A percentile compares a stretch with the other conserved stretches of the same genome.
Evolutionary conservation across 2,797 vertebrate genomes (phyloP).

Genomic region (Rhadinocentrus ornatus): DNA sequence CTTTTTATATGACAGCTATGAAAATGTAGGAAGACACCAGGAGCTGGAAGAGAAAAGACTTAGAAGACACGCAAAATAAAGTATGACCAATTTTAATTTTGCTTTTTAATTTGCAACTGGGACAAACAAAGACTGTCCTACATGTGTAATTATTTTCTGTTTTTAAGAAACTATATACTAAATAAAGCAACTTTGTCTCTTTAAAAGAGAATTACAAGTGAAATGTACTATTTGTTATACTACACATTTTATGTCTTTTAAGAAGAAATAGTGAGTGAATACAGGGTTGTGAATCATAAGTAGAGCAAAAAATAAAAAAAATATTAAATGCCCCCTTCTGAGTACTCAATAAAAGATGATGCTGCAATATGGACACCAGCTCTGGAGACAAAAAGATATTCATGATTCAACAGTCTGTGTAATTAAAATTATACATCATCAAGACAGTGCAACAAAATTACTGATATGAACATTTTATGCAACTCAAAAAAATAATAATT

Average conservation of each 20-base stretch:
- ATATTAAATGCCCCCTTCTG: constrained; percentile 25
- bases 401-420: constrained; percentile 5
- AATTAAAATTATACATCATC: constrained; percentile 2
- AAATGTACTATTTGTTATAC: not conserved
- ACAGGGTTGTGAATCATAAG: constrained; percentile 31
- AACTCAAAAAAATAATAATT: not conserved
- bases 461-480: not conserved
- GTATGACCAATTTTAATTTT: not conserved
- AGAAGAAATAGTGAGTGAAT: constrained; percentile 13
- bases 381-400: constrained; percentile 12
- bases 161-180: not conserved
- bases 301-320: constrained; percentile 35
- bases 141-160: not conserved
- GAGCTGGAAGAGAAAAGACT: constrained; percentile 21
- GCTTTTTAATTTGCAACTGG: not conserved
- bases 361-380: constrained; percentile 57
- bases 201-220: constrained; percentile 1
- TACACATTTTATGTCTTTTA: not conserved
- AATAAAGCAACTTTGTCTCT: not conserved
- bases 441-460: not conserved
- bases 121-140: not conserved
- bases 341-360: constrained; percentile 68
- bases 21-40: constrained; percentile 31
- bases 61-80: not conserved
- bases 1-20: constrained; percentile 26